Base-by-base conservation (phyloP, 1,140 invertebrate species). In the Acyrthosiphon pisum region DNA sequence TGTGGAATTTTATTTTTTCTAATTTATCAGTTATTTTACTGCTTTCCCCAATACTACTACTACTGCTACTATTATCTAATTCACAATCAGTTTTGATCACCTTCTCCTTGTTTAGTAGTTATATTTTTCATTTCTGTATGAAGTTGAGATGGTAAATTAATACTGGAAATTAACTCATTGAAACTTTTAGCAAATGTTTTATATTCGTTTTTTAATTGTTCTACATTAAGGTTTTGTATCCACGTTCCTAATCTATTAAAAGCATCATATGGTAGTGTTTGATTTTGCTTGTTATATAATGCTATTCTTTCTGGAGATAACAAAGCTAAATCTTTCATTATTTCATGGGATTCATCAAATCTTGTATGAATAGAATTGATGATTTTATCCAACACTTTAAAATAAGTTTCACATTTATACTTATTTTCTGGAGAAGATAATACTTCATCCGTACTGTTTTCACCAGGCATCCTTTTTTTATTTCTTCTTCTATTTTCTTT, bases 51-150 rank as follows among this genome's bases (percentile, higher is more conserved):
- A 41, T 84, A 84, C 41, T 22, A 83, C 20, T 83, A 6, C 35
- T 83, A 83, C 20, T 83, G 56, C 56, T 60, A 83, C 81, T 83
- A 83, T 41, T 83, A 37, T 83, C 41, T 83, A 83, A 60, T 60
- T 60, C 56, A 60, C 23, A 60, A 60, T 60, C 81, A 22, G 35
- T 83, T 83, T 41, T 83, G 76, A 37, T 83, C 76, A 83, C 8
- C 23, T 84, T 84, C 41, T 84, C 23, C 41, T 84, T 84, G 35
- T 37, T 83, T 83, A 2, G 6, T 83, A 8, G 6, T 37, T 8
- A 23, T 37, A 41, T 60, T 60, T 60, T 60, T 60, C 0, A 83
- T 83, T 83, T 37, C 37, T 83, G n/a, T 37, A 83, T 83, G 81
- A 23, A 83, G 37, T 83, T 83, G n/a, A 22, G 37, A 83, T 37